Conservation (phyloP, 2,113 vertebrate species). For the Psephotus haematonotus region DNA sequence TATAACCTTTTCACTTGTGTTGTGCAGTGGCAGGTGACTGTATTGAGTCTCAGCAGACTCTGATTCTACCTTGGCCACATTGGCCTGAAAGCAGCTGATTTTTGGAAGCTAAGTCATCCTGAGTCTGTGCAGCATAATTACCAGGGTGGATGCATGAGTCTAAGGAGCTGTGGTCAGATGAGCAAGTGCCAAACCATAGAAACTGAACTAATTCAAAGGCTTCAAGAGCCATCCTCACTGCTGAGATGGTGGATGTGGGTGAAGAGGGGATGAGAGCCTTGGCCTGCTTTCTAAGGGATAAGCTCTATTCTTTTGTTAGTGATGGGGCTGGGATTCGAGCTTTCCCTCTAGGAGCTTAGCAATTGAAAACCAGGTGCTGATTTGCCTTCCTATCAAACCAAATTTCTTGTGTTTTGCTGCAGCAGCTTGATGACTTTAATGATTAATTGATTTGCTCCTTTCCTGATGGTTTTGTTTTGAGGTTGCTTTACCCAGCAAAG, state of each 20-base stretch:
- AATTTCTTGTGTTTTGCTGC: neutral
- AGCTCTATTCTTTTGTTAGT: neutral
- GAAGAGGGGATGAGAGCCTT: neutral
- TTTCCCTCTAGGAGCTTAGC: neutral
- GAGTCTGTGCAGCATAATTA: neutral
- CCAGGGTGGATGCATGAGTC: neutral
- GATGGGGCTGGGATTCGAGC: neutral
- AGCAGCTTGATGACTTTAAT: neutral
- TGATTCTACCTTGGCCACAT: constrained; percentile 21
- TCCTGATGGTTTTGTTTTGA: neutral
- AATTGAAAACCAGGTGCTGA: neutral
- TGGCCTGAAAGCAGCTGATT: constrained; percentile 14
- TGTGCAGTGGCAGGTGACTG: neutral
- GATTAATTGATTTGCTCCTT: neutral
- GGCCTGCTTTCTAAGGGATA: neutral
- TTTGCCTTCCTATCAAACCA: neutral
- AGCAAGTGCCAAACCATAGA: neutral
- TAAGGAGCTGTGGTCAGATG: neutral
- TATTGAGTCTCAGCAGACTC: neutral
- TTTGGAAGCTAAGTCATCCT: neutral
- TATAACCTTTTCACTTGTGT: neutral
- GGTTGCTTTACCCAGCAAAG: neutral
- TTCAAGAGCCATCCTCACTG: neutral
- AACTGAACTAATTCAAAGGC: neutral
- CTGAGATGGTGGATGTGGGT: neutral